These are phyloP conservation scores for Apodemia zela DNA, from an alignment of 2,888 invertebrate genomes.

Conservation along the genomic window DNA sequence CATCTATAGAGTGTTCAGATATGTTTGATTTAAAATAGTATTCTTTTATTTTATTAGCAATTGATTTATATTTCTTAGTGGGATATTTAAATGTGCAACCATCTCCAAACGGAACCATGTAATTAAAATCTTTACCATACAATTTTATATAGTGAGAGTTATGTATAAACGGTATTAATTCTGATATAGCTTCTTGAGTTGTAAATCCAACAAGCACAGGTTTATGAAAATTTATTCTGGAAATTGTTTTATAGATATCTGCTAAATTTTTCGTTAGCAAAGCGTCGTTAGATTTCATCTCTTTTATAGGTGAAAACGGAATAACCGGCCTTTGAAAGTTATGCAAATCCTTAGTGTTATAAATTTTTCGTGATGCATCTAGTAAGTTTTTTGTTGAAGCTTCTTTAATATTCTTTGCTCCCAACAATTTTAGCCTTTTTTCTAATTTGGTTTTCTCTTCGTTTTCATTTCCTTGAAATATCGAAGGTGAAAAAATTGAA, in stretches of 20 bases:
- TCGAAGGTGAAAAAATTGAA: constrained; percentile 55
- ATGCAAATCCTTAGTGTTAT: constrained; percentile 49
- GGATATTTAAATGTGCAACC: constrained; percentile 52
- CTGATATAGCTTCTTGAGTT: constrained; percentile 71
- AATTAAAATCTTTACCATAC: constrained; percentile 54
- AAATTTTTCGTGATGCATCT: constrained; percentile 51
- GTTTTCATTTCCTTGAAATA: constrained; percentile 48
- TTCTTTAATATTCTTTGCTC: constrained; percentile 37
- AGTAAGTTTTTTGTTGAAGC: constrained; percentile 51
- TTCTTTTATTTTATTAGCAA: constrained; percentile 50
- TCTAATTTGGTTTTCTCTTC: constrained; percentile 48
- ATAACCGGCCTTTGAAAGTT: constrained; percentile 59
- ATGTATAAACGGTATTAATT: constrained; percentile 62
- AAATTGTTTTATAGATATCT: constrained; percentile 36
- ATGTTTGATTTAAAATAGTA: constrained; percentile 54
- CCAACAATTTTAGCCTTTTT: constrained; percentile 42
- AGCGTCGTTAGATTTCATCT: constrained; percentile 44
- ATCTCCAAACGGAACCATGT: constrained; percentile 61
- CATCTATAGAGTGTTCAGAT: constrained; percentile 47
- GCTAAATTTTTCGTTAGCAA: constrained; percentile 43
- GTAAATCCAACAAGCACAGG: constrained; percentile 74
- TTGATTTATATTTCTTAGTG: constrained; percentile 43
- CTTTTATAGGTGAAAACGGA: constrained; percentile 61
- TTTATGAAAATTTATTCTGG: constrained; percentile 36
- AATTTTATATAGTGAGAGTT: constrained; percentile 53